phyloP scores from a whole-genome alignment of 2,888 invertebrate species.

The Perizoma flavofasciatum region DNA sequence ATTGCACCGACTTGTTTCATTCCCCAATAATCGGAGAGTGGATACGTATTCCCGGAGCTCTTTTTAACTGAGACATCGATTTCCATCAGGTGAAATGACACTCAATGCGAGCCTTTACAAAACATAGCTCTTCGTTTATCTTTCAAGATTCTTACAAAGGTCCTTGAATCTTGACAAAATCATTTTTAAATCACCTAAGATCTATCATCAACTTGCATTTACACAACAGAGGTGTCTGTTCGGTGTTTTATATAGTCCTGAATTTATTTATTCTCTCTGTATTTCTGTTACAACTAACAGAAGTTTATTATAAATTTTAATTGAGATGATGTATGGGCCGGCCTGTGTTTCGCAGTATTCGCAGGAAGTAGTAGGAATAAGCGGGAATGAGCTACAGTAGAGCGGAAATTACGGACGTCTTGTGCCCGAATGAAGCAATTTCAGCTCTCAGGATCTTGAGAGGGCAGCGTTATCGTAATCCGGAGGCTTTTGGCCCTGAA shows the following conservation, averaged over 20 bases:
- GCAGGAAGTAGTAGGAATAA: slow-evolving; percentile 28
- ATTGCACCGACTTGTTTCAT: no score
- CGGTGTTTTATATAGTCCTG: no score
- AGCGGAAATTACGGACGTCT: slow-evolving; percentile 38
- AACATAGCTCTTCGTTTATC: no score
- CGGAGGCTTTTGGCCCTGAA: slow-evolving; percentile 2
- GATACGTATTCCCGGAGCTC: not conserved
- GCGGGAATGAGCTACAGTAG: slow-evolving; percentile 23
- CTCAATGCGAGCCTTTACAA: not conserved
- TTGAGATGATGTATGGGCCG: slow-evolving; percentile 1
- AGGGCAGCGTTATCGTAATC: slow-evolving; percentile 16
- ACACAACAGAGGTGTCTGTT: no score
- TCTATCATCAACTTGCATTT: no score
- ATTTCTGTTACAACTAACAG: no score
- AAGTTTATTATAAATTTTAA: no score
- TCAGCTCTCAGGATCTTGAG: not conserved
- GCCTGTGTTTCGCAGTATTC: not conserved
- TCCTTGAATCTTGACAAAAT: no score
- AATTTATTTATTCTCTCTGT: no score
- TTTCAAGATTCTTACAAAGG: no score
- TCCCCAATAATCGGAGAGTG: not conserved
- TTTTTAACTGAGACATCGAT: not conserved
- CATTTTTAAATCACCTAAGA: no score
- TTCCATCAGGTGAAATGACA: not conserved
- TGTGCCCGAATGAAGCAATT: slow-evolving; percentile 33